phyloP scores from a whole-genome alignment of 92 coral and sea anemone species.

The Anthopleura xanthogrammica region DNA sequence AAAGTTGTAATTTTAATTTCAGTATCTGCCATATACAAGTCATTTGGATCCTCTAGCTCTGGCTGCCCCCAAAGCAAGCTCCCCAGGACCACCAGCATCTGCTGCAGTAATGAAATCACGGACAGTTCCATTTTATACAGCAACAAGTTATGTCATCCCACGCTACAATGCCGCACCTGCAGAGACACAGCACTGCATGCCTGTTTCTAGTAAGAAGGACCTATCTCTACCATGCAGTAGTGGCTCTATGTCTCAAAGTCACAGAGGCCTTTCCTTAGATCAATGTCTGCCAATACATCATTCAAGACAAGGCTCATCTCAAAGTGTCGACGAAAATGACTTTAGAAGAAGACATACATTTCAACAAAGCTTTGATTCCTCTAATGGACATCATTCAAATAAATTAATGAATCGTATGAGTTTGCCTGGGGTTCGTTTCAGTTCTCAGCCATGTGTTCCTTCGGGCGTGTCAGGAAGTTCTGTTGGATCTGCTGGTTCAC shows the following conservation, averaged over 20 bases:
- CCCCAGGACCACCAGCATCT: slow-evolving; percentile 74
- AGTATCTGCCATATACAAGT: slow-evolving; percentile 50
- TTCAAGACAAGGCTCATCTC: slow-evolving; percentile 73
- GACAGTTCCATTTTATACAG: slow-evolving; percentile 80
- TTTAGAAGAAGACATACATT: slow-evolving; percentile 21
- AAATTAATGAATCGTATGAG: slow-evolving; percentile 62
- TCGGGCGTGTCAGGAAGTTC: slow-evolving; percentile 67
- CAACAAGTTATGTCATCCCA: slow-evolving; percentile 72
- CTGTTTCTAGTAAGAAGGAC: slow-evolving; percentile 57
- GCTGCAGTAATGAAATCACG: slow-evolving; percentile 74
- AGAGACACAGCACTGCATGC: slow-evolving; percentile 71
- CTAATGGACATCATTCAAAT: slow-evolving; percentile 25
- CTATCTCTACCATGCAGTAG: neutral
- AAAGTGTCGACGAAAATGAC: slow-evolving; percentile 65
- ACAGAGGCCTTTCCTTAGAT: slow-evolving; percentile 11
- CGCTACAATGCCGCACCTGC: slow-evolving; percentile 55
- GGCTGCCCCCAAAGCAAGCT: slow-evolving; percentile 51
- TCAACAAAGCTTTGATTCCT: slow-evolving; percentile 37
- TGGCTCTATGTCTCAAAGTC: slow-evolving; percentile 14
- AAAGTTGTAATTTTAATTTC: neutral
- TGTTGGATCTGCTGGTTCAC: slow-evolving; percentile 68
- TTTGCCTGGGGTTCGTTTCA: slow-evolving; percentile 48
- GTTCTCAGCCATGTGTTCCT: slow-evolving; percentile 67
- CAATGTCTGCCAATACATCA: slow-evolving; percentile 33
- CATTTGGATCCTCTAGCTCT: slow-evolving; percentile 67